phyloP scores from a whole-genome alignment of 2,888 invertebrate genomes.

The Strigamia transsilvanica region DNA sequence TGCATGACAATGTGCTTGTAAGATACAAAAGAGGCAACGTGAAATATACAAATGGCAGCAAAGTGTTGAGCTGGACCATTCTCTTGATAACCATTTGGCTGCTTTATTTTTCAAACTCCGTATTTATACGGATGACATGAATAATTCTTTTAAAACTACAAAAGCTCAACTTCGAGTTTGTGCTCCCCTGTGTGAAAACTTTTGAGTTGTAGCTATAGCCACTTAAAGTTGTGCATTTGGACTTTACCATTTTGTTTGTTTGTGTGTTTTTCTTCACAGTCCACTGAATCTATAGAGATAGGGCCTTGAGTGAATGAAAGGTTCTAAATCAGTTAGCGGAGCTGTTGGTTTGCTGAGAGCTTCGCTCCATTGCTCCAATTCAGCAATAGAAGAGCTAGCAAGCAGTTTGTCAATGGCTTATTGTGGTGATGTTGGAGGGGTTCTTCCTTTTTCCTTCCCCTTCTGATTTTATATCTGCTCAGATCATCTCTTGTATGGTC shows the following conservation, averaged over 20 bases:
- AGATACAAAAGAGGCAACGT: background rate
- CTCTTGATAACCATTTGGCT: slow-evolving; percentile 27
- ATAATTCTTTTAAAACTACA: slow-evolving; percentile 4
- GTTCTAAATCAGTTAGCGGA: slow-evolving; percentile 46
- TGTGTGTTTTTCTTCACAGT: slow-evolving; percentile 27
- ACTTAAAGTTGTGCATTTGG: slow-evolving; percentile 22
- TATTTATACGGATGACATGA: slow-evolving; percentile 31
- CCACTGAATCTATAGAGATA: slow-evolving; percentile 35
- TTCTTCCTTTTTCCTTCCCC: slow-evolving; percentile 46
- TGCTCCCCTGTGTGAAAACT: background rate
- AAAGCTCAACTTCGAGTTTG: background rate
- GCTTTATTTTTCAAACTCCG: background rate
- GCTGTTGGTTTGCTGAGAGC: slow-evolving; percentile 26
- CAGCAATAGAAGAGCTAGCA: slow-evolving; percentile 33
- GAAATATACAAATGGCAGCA: slow-evolving; percentile 49
- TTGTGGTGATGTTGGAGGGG: slow-evolving; percentile 47
- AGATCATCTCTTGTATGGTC: slow-evolving; percentile 45
- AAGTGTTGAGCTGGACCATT: slow-evolving; percentile 37
- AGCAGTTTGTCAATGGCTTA: slow-evolving; percentile 49
- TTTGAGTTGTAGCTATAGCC: background rate
- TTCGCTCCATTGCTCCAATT: slow-evolving; percentile 40
- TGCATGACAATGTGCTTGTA: slow-evolving; percentile 27
- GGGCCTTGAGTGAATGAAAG: slow-evolving; percentile 39
- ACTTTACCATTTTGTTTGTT: slow-evolving; percentile 11
- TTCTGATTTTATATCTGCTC: slow-evolving; percentile 49